Evolutionary conservation across 2,797 vertebrate genomes (phyloP), one percentile per base, ranked within the genome.

Genomic region (Serranus cabrilla): DNA sequence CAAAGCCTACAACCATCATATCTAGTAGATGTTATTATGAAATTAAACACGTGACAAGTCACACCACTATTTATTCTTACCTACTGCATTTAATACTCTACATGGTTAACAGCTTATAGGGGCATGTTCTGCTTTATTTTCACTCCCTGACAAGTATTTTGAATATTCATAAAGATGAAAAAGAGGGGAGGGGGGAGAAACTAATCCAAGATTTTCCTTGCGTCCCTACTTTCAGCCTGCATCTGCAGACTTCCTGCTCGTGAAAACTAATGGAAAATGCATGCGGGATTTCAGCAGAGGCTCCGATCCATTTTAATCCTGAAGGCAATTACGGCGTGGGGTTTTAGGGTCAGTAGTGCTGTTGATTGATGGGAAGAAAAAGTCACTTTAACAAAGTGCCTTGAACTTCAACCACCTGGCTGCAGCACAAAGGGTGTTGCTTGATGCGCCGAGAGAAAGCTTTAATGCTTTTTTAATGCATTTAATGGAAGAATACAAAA

Each of bases 221-320:
- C 55, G 1, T 84, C 66, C 40, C 12, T 83, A 63, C 76, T 83
- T 91, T 88, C 56, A 83, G 75, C 43, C 71, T 71, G 74, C 76
- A 89, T 90, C 82, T 88, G 83, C 74, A 89, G 81, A 91, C 83
- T 87, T 93, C 86, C 85, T 85, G 67, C 70, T 90, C 25, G 71
- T 85, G 79, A 88, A 91, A 80, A 85, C 88, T 93, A 94, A 94
- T 94, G 89, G 91, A 90, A 89, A 94, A 94, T 93, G 90, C 92
- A 90, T 89, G 74, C 77, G 39, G 90, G 91, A 91, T 93, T 92
- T 91, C 83, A 82, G 83, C 74, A 17, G 84, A 91, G 89, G 55
- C 89, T 89, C 89, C 87, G 89, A 94, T 94, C 92, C 92, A 93
- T 95, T 95, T 94, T 95, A 95, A 92, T 95, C 92, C 93, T 90